Evolutionary conservation across 2,888 invertebrate species (phyloP).

Genomic region (Sminthurides aquaticus): DNA sequence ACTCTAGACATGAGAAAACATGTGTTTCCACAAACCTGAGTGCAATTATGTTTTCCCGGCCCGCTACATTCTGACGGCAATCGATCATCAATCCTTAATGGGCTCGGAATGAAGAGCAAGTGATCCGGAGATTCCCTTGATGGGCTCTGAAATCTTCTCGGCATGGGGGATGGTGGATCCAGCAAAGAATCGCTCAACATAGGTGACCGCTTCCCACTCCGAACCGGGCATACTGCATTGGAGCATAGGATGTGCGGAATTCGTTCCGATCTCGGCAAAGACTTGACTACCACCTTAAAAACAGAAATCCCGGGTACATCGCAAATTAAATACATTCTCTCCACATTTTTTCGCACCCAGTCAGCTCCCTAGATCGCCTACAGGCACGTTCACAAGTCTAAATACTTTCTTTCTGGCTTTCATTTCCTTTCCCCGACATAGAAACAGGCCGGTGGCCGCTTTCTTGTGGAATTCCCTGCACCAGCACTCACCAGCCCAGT

Average conservation of each 20-base stretch:
- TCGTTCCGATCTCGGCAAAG: slow-evolving; percentile 64
- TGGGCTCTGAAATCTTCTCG: slow-evolving; percentile 46
- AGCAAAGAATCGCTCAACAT: slow-evolving; percentile 47
- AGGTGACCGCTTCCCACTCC: slow-evolving; percentile 39
- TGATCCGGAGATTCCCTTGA: slow-evolving; percentile 46
- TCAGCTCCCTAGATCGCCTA: neutral
- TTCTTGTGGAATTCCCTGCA: no score
- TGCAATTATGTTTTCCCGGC: slow-evolving; percentile 69
- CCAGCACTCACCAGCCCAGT: neutral
- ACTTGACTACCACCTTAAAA: slow-evolving; percentile 51
- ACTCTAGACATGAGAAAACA: no score
- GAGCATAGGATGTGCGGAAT: slow-evolving; percentile 59
- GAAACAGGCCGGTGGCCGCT: no score
- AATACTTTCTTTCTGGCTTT: no score
- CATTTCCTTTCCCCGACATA: no score
- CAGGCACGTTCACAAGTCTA: no score
- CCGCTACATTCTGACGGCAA: slow-evolving; percentile 64
- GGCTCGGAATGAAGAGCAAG: slow-evolving; percentile 43
- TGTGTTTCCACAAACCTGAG: slow-evolving; percentile 40
- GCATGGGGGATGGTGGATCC: slow-evolving; percentile 46
- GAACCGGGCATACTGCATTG: slow-evolving; percentile 34
- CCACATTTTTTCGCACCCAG: neutral
- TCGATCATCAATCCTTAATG: slow-evolving; percentile 58
- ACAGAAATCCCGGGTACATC: neutral
- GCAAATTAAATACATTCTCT: slow-evolving; percentile 9